Percentiles rank a stretch among this genome's conserved stretches.
These are phyloP conservation scores for Capitulum mitella DNA, from an alignment of 2,888 invertebrate species.

Conservation along the genomic window DNA sequence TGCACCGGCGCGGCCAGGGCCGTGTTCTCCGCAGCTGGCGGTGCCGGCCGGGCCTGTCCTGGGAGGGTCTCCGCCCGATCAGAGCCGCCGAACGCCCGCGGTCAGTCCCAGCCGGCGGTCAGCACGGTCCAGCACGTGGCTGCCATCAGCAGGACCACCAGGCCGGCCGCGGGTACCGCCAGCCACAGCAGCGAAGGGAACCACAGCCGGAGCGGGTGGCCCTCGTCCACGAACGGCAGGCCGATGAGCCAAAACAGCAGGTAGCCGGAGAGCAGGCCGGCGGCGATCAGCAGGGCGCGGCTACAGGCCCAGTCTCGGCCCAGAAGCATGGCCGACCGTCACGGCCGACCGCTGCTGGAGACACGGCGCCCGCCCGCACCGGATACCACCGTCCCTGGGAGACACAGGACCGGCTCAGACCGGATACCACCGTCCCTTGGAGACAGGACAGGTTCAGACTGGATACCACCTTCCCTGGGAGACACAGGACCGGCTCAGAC, in stretches of 20 bases:
- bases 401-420: neutral
- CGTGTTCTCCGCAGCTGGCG: too few species aligned
- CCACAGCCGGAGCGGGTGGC: neutral
- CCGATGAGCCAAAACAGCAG: slow-evolving; percentile 6
- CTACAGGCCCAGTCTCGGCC: neutral
- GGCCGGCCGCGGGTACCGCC: neutral
- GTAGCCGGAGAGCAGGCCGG: neutral
- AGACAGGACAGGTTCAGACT: too few species aligned
- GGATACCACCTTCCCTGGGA: too few species aligned
- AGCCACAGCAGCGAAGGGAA: neutral
- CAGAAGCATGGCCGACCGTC: neutral
- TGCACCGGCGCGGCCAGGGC: too few species aligned
- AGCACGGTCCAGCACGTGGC: neutral
- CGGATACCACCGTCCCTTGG: too few species aligned
- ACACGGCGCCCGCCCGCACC: too few species aligned
- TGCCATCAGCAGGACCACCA: neutral
- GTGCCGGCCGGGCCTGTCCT: too few species aligned
- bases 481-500: too few species aligned
- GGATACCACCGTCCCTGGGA: too few species aligned
- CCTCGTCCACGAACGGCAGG: neutral
- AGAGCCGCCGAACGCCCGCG: too few species aligned
- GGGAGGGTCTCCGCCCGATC: too few species aligned
- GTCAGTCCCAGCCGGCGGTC: neutral
- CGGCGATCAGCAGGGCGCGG: neutral
- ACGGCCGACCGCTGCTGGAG: too few species aligned